These are phyloP conservation scores for Hylaeus volcanicus DNA, from an alignment of 1,140 invertebrate genomes.

Conservation along the genomic window DNA sequence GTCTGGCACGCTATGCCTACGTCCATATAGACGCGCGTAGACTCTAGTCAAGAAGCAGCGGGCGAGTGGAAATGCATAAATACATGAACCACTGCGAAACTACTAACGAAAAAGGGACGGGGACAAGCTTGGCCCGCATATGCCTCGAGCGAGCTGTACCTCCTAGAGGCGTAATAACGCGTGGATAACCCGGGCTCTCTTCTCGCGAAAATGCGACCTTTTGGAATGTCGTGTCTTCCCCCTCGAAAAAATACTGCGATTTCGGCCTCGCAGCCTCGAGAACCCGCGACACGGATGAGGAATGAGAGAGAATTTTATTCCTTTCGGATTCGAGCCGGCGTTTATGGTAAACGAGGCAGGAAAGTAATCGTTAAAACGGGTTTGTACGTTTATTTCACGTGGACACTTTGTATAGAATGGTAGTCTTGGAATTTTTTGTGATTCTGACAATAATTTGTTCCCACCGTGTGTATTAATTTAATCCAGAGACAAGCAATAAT, in stretches of 20 bases:
- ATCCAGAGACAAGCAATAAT: too few relatives aligned
- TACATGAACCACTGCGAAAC: constrained; percentile 75
- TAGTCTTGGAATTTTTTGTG: too few relatives aligned
- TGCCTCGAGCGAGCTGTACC: constrained; percentile 67
- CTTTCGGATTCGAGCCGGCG: neutral
- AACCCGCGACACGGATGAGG: constrained; percentile 39
- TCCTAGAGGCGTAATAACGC: constrained; percentile 75
- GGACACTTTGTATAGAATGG: too few relatives aligned
- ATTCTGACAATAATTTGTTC: too few relatives aligned
- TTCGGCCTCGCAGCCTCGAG: constrained; percentile 20
- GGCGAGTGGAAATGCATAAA: constrained; percentile 77
- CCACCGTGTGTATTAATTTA: too few relatives aligned
- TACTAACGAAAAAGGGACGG: constrained; percentile 66
- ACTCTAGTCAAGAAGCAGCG: constrained; percentile 65
- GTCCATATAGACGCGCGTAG: constrained; percentile 3
- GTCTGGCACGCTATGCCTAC: constrained; percentile 16
- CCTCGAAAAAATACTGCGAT: constrained; percentile 61
- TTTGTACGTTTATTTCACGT: neutral
- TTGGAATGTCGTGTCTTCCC: constrained; percentile 67
- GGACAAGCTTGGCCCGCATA: constrained; percentile 71
- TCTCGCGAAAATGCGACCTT: constrained; percentile 73
- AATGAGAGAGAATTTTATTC: constrained; percentile 30
- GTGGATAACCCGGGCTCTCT: constrained; percentile 61
- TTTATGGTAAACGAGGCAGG: neutral
- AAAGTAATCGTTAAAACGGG: neutral